These are phyloP conservation scores for Oligia latruncula DNA, from an alignment of 2,888 invertebrate genomes.

Conservation along the genomic window DNA sequence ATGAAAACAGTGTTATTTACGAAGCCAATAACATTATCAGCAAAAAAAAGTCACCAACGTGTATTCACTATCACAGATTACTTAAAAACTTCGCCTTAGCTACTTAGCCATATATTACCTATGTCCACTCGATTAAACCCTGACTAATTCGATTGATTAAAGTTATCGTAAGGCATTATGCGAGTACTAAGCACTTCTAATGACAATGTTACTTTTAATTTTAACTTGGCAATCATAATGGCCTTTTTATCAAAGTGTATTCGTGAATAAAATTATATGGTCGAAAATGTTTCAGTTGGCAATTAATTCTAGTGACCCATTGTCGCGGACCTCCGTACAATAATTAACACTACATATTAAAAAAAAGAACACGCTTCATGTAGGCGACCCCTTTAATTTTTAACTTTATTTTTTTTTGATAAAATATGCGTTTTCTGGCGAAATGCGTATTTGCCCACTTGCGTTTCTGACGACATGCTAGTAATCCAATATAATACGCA, in stretches of 20 bases:
- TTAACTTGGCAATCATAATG: neutral
- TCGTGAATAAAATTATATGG: neutral
- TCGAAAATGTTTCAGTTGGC: neutral
- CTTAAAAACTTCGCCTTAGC: neutral
- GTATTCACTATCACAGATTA: conserved; percentile 5
- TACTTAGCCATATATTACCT: neutral
- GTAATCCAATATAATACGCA: neutral
- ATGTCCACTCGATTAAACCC: neutral
- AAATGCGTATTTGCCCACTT: too few species aligned
- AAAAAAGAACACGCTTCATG: too few species aligned
- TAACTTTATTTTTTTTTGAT: too few species aligned
- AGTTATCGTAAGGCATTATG: neutral
- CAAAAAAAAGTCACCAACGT: neutral
- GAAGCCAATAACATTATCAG: neutral
- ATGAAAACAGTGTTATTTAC: neutral
- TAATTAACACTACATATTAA: too few species aligned
- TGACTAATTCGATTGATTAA: conserved; percentile 26
- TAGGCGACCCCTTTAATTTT: too few species aligned
- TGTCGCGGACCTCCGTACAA: too few species aligned
- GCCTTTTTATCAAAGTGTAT: neutral
- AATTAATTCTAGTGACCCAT: neutral
- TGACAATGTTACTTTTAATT: conserved; percentile 12
- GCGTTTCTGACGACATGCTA: too few species aligned
- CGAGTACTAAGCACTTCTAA: conserved; percentile 5
- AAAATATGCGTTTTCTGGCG: neutral